Base-by-base conservation (phyloP, 2,888 invertebrate genomes). In the Lamellibrachia columna region DNA sequence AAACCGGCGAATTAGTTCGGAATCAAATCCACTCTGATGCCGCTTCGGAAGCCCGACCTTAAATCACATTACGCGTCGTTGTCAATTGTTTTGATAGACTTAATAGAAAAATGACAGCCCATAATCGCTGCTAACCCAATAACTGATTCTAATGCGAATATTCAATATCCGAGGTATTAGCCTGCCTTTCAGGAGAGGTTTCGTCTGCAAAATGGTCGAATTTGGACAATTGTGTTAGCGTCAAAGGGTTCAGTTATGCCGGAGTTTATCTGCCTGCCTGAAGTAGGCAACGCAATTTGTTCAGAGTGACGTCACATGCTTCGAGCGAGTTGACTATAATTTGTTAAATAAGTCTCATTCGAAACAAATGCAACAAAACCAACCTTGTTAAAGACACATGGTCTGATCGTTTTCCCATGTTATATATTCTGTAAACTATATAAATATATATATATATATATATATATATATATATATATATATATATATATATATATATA, bases 1-100 rank as follows among this genome's bases (percentile, higher is more conserved):
- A 75, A 75, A 75, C 75, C 75, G 75, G n/a, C 75, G 75, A 75
- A 75, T 75, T 75, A 75, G 75, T 75, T 75, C 75, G 75, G 75
- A 75, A 75, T 75, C 75, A 75, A 75, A 75, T 75, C 75, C 75
- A 75, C 11, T 75, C 75, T 6, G n/a, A 22, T 75, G 6, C 75
- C 22, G 6, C 75, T 75, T 11, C 22, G 75, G 75, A 22, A n/a
- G 15, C 15, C 15, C 75, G 75, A 22, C 22, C 22, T 75, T 22
- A 75, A 75, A 75, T 75, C 75, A 15, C 75, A 75, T 75, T 75
- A 75, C n/a, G 75, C 75, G 15, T 75, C 75, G 75, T 75, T 75
- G 75, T 75, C 75, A 75, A 75, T 75, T 75, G 75, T 75, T 75
- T 75, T 75, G 75, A 75, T 75, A 75, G 75, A 22, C 22, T n/a